Conservation (phyloP, 2,113 vertebrate species). For the Furnarius figulus region DNA sequence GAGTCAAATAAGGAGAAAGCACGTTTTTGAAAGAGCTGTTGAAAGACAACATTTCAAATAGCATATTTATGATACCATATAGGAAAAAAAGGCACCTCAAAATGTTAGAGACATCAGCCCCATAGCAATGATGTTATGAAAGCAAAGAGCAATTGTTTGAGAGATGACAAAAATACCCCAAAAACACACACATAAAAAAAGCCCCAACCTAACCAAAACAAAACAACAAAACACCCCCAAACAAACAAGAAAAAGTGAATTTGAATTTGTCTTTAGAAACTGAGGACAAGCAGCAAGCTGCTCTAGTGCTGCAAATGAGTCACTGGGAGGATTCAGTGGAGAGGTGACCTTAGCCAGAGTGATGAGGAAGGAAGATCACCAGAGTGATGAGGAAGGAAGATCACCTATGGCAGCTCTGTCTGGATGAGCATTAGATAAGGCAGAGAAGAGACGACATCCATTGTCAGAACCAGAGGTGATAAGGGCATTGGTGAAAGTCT, state of each 20-base stretch:
- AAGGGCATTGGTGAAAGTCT: not conserved
- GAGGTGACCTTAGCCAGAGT: too few species aligned
- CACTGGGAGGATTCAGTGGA: too few species aligned
- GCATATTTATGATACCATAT: not conserved
- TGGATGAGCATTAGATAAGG: not conserved
- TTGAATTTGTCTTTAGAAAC: not conserved
- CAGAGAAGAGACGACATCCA: not conserved
- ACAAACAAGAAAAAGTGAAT: not conserved
- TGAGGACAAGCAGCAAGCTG: not conserved
- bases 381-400: not conserved
- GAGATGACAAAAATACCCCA: not conserved
- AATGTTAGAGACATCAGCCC: not conserved
- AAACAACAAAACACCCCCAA: not conserved
- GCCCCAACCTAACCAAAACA: too few species aligned
- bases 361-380: not conserved
- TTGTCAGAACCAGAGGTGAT: not conserved
- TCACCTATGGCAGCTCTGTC: not conserved
- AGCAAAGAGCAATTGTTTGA: not conserved
- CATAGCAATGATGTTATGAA: not conserved
- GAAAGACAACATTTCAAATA: not conserved
- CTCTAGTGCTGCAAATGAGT: not conserved
- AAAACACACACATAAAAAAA: too few species aligned
- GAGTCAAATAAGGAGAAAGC: not conserved
- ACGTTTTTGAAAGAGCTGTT: not conserved
- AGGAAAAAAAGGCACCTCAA: not conserved